Percentiles rank a stretch among this genome's conserved stretches.
phyloP scores from a whole-genome alignment of 1,140 invertebrate genomes.

The Danaus plexippus region DNA sequence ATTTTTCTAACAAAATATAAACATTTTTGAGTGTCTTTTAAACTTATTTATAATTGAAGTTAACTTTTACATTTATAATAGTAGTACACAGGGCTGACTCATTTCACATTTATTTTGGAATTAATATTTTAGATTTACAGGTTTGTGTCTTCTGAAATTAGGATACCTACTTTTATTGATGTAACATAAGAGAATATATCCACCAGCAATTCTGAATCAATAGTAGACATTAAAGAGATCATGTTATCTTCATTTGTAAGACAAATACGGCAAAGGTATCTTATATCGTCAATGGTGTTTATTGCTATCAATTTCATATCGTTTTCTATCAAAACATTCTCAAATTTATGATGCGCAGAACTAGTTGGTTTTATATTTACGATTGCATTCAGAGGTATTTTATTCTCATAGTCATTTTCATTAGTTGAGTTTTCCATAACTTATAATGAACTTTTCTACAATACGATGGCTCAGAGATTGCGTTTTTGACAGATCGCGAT shows the following conservation, averaged over 20 bases:
- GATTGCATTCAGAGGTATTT: constrained; percentile 27
- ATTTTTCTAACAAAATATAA: too few species aligned
- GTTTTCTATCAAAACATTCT: constrained; percentile 2
- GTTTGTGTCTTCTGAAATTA: not conserved
- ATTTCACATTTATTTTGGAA: too few species aligned
- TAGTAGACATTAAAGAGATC: constrained; percentile 24
- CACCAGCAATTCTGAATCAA: constrained; percentile 21
- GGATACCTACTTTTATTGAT: constrained; percentile 36
- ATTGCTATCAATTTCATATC: constrained; percentile 1
- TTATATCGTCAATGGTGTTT: constrained; percentile 1
- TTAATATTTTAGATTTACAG: too few species aligned
- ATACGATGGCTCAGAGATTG: too few species aligned
- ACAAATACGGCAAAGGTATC: constrained; percentile 39
- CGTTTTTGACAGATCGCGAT: too few species aligned
- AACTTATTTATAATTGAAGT: too few species aligned
- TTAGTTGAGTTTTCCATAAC: too few species aligned
- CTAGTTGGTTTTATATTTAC: constrained; percentile 11
- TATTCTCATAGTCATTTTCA: constrained; percentile 16
- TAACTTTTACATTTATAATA: too few species aligned
- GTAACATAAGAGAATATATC: constrained; percentile 39
- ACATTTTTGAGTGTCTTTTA: too few species aligned
- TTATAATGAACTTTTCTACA: too few species aligned
- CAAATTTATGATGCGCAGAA: not conserved
- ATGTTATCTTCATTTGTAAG: constrained; percentile 24
- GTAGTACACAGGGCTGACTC: too few species aligned